Conservation (phyloP, 2,888 invertebrate species). For the Cyclophora punctaria region DNA sequence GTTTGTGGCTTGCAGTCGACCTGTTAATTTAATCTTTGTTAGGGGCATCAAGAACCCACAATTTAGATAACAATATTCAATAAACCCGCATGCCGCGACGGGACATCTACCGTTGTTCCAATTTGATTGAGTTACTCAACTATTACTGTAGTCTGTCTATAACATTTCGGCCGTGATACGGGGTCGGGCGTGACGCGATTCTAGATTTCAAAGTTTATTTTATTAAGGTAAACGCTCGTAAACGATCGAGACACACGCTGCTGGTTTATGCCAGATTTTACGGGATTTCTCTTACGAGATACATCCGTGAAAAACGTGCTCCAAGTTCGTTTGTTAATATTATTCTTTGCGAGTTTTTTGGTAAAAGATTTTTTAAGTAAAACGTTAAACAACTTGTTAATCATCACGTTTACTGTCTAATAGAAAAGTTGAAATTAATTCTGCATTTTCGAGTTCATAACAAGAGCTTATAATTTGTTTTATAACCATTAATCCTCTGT, state of each 20-base stretch:
- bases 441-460: neutral
- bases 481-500: neutral
- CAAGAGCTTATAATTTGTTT: conserved; percentile 1
- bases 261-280: conserved; percentile 12
- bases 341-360: conserved; percentile 6
- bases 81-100: conserved; percentile 53
- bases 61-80: conserved; percentile 68
- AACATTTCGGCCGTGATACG: conserved; percentile 28
- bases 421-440: conserved; percentile 8
- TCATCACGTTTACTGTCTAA: conserved; percentile 1
- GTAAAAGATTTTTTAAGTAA: neutral
- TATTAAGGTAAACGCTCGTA: conserved; percentile 26
- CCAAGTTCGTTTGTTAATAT: conserved; percentile 9
- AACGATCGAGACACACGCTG: conserved; percentile 23
- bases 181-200: conserved; percentile 30
- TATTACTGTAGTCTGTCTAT: conserved; percentile 40
- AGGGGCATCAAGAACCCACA: conserved; percentile 56
- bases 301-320: neutral
- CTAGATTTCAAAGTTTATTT: conserved; percentile 30
- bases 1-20: conserved; percentile 41
- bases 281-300: neutral
- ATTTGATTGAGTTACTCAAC: conserved; percentile 64
- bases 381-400: neutral
- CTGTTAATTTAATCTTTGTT: conserved; percentile 67
- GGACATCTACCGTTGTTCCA: conserved; percentile 45